phyloP scores from a whole-genome alignment of 2,113 vertebrate species.

The Vidua chalybeata region DNA sequence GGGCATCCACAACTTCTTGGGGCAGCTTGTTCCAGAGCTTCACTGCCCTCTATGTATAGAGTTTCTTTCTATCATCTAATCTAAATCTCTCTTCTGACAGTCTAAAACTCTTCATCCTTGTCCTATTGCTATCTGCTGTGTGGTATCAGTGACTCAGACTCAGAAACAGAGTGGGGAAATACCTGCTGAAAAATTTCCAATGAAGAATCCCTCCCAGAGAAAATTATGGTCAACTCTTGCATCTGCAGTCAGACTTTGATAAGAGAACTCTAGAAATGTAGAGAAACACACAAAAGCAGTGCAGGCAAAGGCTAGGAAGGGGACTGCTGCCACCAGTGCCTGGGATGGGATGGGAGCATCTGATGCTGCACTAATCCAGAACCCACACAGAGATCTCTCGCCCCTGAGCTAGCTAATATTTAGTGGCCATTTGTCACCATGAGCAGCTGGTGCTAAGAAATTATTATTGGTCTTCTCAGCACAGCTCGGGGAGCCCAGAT shows the following conservation, averaged over 20 bases:
- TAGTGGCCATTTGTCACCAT: not conserved
- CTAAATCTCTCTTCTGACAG: not conserved
- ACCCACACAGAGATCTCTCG: not conserved
- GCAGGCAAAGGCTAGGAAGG: not conserved
- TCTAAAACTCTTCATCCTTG: not conserved
- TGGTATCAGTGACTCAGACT: not conserved
- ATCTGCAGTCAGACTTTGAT: not conserved
- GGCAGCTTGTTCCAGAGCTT: not conserved
- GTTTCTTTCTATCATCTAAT: not conserved
- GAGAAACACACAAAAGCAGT: not conserved
- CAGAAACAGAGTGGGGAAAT: not conserved
- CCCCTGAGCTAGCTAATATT: not conserved
- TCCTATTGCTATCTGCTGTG: not conserved
- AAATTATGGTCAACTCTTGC: not conserved
- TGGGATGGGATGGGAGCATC: accelerated
- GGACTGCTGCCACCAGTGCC: not conserved
- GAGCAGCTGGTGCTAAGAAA: not conserved
- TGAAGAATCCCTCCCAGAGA: not conserved
- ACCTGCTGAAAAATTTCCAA: not conserved
- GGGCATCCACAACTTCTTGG: not conserved
- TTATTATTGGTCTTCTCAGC: not conserved
- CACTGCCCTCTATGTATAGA: not conserved
- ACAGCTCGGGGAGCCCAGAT: not conserved
- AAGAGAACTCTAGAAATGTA: not conserved
- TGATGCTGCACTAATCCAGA: not conserved